A percentile compares a stretch with the other conserved stretches of the same genome.
Conservation (phyloP, 2,113 vertebrate species). For the Lycocorax pyrrhopterus region DNA sequence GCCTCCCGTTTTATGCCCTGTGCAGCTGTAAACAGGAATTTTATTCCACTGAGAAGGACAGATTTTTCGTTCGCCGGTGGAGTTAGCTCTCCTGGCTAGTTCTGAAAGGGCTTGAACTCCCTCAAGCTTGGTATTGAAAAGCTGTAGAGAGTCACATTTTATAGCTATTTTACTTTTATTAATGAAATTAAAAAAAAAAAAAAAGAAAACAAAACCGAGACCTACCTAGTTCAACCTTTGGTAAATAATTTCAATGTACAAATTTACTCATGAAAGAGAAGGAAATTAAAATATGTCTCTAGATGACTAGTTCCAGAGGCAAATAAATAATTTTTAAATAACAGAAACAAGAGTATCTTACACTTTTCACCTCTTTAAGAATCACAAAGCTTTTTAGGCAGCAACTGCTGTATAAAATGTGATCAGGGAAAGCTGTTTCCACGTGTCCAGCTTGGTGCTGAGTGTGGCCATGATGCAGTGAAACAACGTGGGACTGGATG, state of each 20-base stretch:
- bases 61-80: neutral
- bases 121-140: slow-evolving; percentile 24
- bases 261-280: slow-evolving; percentile 15
- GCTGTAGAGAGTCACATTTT: slow-evolving; percentile 2
- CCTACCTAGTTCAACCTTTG: neutral
- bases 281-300: slow-evolving; percentile 24
- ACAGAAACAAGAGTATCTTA: neutral
- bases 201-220: neutral
- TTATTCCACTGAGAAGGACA: slow-evolving; percentile 36
- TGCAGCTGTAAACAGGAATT: slow-evolving; percentile 13
- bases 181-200: neutral
- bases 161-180: slow-evolving; percentile 1
- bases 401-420: neutral
- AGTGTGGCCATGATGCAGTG: rapidly evolving
- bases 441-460: neutral
- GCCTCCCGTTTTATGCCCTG: neutral
- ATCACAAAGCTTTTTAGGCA: neutral
- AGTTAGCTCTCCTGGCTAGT: neutral
- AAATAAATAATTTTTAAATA: neutral
- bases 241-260: slow-evolving; percentile 14
- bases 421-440: neutral
- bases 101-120: slow-evolving; percentile 42
- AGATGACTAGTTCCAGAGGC: neutral
- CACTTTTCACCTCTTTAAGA: neutral
- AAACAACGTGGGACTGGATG: neutral